Percentiles rank a stretch among this genome's conserved stretches.
These are phyloP conservation scores for Triplophysa bombifrons DNA, from an alignment of 2,797 vertebrate species.

Conservation along the genomic window DNA sequence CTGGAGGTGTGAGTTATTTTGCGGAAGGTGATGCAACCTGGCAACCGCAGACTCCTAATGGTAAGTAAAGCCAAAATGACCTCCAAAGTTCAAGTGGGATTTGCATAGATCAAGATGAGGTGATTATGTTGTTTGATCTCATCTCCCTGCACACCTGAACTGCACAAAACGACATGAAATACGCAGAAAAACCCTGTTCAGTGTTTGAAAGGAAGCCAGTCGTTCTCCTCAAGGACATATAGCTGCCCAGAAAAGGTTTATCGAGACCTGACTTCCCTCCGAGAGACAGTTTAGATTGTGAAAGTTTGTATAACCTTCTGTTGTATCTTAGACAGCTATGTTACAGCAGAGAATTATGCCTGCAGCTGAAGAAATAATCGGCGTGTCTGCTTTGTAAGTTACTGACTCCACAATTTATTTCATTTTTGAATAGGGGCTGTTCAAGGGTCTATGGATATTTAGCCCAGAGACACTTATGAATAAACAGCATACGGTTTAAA, in stretches of 20 bases:
- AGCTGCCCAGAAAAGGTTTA: constrained; percentile 10
- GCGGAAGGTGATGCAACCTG: not conserved
- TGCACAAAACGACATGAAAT: constrained; percentile 18
- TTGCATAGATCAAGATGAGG: constrained; percentile 11
- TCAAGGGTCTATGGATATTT: not conserved
- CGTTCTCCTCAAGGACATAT: constrained; percentile 21
- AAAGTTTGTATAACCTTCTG: constrained; percentile 31
- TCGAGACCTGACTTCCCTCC: constrained; percentile 12
- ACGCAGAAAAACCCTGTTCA: constrained; percentile 19
- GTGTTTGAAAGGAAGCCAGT: constrained; percentile 33
- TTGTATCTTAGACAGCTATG: constrained; percentile 17
- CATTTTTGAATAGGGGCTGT: not conserved
- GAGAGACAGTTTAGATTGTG: not conserved
- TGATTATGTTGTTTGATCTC: constrained; percentile 32
- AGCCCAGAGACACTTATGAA: too few species aligned
- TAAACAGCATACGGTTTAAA: too few species aligned
- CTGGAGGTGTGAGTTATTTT: not conserved
- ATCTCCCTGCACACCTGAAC: not conserved
- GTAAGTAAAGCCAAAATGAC: constrained; percentile 2
- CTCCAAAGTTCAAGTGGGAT: constrained; percentile 6
- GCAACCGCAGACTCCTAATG: not conserved
- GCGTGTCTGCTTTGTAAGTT: constrained; percentile 7
- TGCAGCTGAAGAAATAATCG: constrained; percentile 56
- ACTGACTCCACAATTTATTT: not conserved
- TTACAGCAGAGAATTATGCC: not conserved